Conservation (phyloP, 2,113 vertebrate species). For the Arvicanthis niloticus region DNA sequence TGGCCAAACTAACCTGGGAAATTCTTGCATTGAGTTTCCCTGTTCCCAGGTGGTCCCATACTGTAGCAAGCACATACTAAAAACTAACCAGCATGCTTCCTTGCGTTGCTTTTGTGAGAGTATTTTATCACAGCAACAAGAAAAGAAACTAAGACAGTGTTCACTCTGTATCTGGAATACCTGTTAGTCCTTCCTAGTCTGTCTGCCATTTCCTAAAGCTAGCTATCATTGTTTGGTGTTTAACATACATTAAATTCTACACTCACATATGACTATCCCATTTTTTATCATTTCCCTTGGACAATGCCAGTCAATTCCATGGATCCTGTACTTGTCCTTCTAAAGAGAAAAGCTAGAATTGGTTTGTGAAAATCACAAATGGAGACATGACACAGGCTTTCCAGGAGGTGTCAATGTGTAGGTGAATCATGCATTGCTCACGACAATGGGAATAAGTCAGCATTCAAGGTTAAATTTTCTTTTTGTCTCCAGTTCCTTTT, state of each 20-base stretch:
- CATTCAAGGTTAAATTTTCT: constrained; percentile 57
- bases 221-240: not conserved
- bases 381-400: constrained; percentile 64
- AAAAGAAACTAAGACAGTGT: not conserved
- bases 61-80: not conserved
- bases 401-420: constrained; percentile 59
- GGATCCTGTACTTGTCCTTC: constrained; percentile 17
- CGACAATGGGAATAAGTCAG: constrained; percentile 71
- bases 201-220: not conserved
- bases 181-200: not conserved
- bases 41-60: not conserved
- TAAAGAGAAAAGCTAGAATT: constrained; percentile 33
- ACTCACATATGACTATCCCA: not conserved
- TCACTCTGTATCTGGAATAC: too few species aligned
- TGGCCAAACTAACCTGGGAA: not conserved
- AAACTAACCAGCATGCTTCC: not conserved
- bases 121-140: not conserved
- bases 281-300: constrained; percentile 24
- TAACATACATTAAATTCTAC: constrained; percentile 23
- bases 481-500: constrained; percentile 61
- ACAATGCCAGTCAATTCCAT: constrained; percentile 5
- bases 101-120: not conserved
- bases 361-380: constrained; percentile 61
- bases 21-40: too few species aligned
- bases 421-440: constrained; percentile 73